Evolutionary conservation across 2,797 vertebrate species (phyloP).

Genomic region (Pangasius djambal): DNA sequence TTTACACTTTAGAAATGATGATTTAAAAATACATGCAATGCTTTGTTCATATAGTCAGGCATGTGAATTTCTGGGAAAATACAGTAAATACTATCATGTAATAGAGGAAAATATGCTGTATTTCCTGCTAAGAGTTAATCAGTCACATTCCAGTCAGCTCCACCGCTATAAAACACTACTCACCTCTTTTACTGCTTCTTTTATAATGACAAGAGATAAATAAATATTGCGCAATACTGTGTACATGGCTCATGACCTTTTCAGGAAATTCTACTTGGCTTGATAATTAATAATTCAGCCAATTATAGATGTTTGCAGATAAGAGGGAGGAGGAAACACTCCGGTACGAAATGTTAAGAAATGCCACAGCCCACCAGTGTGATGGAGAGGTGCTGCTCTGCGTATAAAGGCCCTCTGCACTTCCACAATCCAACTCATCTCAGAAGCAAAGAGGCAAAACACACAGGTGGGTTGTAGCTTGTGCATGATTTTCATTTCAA

Average conservation of each 20-base stretch:
- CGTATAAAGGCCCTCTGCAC: neutral
- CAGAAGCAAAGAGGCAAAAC: neutral
- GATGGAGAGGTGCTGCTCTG: neutral
- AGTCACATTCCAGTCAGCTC: neutral
- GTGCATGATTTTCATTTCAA: neutral
- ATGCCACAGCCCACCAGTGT: neutral
- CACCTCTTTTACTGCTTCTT: neutral
- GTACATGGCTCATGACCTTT: too few relatives aligned
- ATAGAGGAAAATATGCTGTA: neutral
- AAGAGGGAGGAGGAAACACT: neutral
- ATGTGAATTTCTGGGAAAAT: neutral
- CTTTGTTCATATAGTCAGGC: neutral
- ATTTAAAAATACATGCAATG: neutral
- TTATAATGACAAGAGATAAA: neutral
- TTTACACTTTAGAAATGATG: neutral
- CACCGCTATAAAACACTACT: neutral
- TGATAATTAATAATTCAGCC: neutral
- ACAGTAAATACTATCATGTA: neutral
- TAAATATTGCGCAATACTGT: neutral
- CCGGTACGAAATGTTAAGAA: neutral
- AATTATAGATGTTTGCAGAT: neutral
- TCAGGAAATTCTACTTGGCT: neutral
- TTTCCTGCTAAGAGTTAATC: neutral
- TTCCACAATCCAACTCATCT: neutral
- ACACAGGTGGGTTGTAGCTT: neutral